phyloP scores from a whole-genome alignment of 2,888 invertebrate species.

The Keiferia lycopersicella region DNA sequence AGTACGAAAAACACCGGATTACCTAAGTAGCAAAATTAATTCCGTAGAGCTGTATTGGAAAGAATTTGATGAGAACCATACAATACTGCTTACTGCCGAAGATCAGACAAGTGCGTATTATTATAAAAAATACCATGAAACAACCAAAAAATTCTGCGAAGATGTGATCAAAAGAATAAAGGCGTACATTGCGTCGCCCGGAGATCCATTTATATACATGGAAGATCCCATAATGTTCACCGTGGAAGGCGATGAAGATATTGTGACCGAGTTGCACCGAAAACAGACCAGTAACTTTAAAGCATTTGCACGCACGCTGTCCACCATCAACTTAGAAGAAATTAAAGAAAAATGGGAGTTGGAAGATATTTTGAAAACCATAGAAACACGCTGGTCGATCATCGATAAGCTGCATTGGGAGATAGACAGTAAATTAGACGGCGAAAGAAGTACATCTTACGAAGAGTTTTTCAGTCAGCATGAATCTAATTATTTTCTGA shows the following conservation, averaged over 20 bases:
- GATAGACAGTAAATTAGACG: slow-evolving; percentile 17
- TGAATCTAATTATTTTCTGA: slow-evolving; percentile 17
- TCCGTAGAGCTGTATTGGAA: not conserved
- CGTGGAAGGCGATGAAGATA: not conserved
- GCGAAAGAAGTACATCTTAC: not conserved
- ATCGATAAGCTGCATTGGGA: slow-evolving; percentile 29
- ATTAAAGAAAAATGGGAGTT: slow-evolving; percentile 30
- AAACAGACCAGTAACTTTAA: slow-evolving; percentile 21
- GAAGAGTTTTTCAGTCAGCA: slow-evolving; percentile 9
- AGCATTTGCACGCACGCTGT: slow-evolving; percentile 24
- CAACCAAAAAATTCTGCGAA: slow-evolving; percentile 5
- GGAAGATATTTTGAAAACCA: slow-evolving; percentile 26
- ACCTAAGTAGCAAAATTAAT: not conserved
- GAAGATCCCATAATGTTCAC: not conserved
- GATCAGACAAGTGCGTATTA: not conserved
- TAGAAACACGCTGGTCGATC: slow-evolving; percentile 30
- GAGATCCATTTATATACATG: not conserved
- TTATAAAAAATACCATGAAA: not conserved
- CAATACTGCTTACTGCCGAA: not conserved
- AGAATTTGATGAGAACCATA: slow-evolving; percentile 1
- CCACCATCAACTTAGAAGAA: slow-evolving; percentile 24
- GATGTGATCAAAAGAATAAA: not conserved
- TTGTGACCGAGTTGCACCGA: not conserved
- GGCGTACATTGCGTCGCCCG: not conserved
- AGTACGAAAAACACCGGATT: not conserved